These are phyloP conservation scores for Apomyelois bistriatella DNA, from an alignment of 2,888 invertebrate genomes.

Conservation along the genomic window DNA sequence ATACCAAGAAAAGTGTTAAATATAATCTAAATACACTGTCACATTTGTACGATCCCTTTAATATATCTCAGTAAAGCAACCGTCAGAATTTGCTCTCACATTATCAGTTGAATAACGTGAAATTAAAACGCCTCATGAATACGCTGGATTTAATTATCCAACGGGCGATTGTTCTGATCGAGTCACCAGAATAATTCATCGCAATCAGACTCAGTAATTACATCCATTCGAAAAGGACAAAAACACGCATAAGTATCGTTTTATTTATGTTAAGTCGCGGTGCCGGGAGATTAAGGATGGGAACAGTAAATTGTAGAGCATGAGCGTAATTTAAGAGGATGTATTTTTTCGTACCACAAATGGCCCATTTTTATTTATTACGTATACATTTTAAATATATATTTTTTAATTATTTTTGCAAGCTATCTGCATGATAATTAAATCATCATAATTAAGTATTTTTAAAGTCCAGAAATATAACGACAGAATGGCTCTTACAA, in stretches of 20 bases:
- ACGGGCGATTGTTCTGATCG: constrained; percentile 1
- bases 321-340: neutral
- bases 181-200: constrained; percentile 5
- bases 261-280: constrained; percentile 5
- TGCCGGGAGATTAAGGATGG: constrained; percentile 1
- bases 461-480: no score
- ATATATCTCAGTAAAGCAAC: no score
- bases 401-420: no score
- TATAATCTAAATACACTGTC: no score
- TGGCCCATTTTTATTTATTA: neutral
- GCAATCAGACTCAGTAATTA: constrained; percentile 9
- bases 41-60: no score
- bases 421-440: no score
- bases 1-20: no score
- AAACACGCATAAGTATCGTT: neutral
- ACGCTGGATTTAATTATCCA: neutral
- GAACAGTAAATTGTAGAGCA: neutral
- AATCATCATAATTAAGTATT: no score
- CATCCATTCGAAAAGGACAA: neutral
- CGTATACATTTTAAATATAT: no score
- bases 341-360: neutral
- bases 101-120: neutral
- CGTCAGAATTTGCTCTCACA: neutral
- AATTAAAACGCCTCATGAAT: constrained; percentile 1
- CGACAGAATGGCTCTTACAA: no score